Base-by-base conservation (phyloP, 2,888 invertebrate species). In the Aricia artaxerxes region DNA sequence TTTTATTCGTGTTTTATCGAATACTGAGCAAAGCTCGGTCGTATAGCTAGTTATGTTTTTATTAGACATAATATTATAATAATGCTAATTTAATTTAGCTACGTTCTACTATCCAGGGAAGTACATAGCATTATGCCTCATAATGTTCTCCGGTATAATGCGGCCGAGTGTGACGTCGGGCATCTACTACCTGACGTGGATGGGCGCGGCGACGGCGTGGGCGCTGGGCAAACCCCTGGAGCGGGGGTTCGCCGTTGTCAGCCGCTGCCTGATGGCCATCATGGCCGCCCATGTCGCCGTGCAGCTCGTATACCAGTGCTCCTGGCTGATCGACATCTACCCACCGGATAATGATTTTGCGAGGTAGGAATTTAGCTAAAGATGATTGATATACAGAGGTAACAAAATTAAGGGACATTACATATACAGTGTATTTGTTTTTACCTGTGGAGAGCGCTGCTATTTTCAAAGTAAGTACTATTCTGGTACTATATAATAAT, bases 131-230 rank as follows among this genome's bases (percentile, higher is more conserved):
- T 89, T 97, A 73, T 94, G 95, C 78, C 94, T 96, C 9, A 91
- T 97, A 84, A 97, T 97, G 92, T 93, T 96, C 83, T 96, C 96
- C 9, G 97, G 97, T 1, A 96, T 97, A 81, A 92, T 98, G 87
- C 95, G 97, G 73, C 99, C 99, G 1, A 98, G 98, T 79, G 93
- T 97, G 53, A 96, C 97, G 38, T 97, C 97, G 69, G 97, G 97
- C 11, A 95, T 98, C 73, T 99, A 99, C 91, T 99, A 98, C 91
- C 86, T 98, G 79, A 95, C 97, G 80, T 99, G 99, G 90, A 95
- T 99, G 87, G 95, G 96, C 24, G 95, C 97, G 44, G 97, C 97
- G 79, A 98, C 98, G 1, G 97, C 97, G 93, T 98, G 98, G 97
- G 96, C 98, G 38, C 96, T 97, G 84, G 97, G 97, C 86, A 96